phyloP scores from a whole-genome alignment of 2,113 vertebrate species.

The Galeopterus variegatus region DNA sequence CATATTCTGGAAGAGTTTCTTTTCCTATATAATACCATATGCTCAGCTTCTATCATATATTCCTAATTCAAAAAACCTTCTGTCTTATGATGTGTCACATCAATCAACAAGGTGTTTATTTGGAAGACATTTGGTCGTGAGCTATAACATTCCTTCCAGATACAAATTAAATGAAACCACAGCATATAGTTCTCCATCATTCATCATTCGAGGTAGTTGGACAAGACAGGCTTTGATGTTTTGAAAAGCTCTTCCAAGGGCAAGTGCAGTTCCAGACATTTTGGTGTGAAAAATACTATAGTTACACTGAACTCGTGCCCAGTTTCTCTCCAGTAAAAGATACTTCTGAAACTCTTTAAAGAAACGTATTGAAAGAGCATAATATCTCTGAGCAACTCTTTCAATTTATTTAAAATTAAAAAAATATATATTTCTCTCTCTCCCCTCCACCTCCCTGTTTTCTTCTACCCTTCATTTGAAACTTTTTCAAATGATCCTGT shows the following conservation, averaged over 20 bases:
- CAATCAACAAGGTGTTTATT: conserved; percentile 79
- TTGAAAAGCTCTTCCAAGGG: conserved; percentile 70
- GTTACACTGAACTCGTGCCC: neutral
- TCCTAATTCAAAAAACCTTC: conserved; percentile 67
- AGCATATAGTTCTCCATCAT: conserved; percentile 48
- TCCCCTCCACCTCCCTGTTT: neutral
- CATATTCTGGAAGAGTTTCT: conserved; percentile 75
- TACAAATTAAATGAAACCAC: conserved; percentile 80
- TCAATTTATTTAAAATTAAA: conserved; percentile 39
- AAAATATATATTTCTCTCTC: neutral
- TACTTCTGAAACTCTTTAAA: conserved; percentile 28
- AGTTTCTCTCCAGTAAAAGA: neutral
- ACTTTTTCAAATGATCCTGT: neutral
- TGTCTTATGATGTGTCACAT: conserved; percentile 51
- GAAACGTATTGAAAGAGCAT: neutral
- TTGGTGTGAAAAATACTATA: conserved; percentile 59
- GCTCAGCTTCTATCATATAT: conserved; percentile 66
- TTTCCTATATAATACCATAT: conserved; percentile 56
- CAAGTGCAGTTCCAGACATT: conserved; percentile 18
- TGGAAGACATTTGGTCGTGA: conserved; percentile 69
- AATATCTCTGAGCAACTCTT: neutral
- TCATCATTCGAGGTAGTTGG: conserved; percentile 77
- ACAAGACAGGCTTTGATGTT: conserved; percentile 68
- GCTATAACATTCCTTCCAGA: conserved; percentile 66
- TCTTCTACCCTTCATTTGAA: neutral